phyloP scores from a whole-genome alignment of 2,797 vertebrate species.

The Poeciliopsis paucimaculata region DNA sequence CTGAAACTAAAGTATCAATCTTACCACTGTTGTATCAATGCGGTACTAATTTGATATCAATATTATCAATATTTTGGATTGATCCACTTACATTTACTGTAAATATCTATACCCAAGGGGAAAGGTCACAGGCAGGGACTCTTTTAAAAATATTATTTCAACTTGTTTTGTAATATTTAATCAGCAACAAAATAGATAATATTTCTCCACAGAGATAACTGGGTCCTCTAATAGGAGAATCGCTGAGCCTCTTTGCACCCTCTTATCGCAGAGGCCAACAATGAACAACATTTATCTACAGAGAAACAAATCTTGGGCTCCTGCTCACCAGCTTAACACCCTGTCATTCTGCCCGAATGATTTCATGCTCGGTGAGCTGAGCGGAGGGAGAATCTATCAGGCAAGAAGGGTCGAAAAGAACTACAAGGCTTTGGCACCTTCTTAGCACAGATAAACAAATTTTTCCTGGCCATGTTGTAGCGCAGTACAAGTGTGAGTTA shows the following conservation, averaged over 20 bases:
- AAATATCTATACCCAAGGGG: neutral
- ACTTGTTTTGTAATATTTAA: neutral
- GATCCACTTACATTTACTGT: too few relatives aligned
- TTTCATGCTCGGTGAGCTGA: conserved; percentile 62
- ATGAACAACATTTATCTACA: conserved; percentile 64
- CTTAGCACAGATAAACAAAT: conserved; percentile 11
- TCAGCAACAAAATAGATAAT: conserved; percentile 7
- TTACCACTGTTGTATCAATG: too few relatives aligned
- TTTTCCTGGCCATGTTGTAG: conserved; percentile 9
- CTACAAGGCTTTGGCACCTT: conserved; percentile 12
- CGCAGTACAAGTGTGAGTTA: neutral
- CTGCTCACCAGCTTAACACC: conserved; percentile 48
- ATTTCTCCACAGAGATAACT: conserved; percentile 5
- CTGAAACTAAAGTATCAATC: too few relatives aligned
- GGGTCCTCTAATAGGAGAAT: conserved; percentile 9
- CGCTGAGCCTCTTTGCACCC: conserved; percentile 22
- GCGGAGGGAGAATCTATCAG: conserved; percentile 51
- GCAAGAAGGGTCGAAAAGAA: conserved; percentile 26
- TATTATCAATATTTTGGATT: too few relatives aligned
- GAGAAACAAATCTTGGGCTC: conserved; percentile 64
- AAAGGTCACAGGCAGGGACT: neutral
- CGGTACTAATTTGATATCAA: too few relatives aligned
- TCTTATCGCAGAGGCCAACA: conserved; percentile 41
- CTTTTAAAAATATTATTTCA: neutral
- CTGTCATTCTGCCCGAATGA: conserved; percentile 61